Base-by-base conservation (phyloP, 2,113 vertebrate species). In the Cygnus atratus region DNA sequence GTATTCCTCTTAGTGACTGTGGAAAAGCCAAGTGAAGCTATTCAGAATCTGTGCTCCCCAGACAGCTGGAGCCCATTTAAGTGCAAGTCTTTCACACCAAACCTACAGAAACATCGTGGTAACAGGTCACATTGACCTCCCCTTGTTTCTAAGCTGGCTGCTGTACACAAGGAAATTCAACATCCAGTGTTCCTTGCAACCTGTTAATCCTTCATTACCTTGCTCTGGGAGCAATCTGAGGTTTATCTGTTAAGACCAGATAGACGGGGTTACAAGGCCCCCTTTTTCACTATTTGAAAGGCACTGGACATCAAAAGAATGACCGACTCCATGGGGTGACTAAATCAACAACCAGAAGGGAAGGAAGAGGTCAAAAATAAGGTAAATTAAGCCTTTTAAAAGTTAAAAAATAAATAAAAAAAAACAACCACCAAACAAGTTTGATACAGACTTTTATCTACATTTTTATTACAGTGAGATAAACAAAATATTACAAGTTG, bases 381-480 rank as follows among this genome's bases (percentile, higher is more conserved):
- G 54, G 20, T 12, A 74, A 90, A 83, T n/a, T 12, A 73, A 91
- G 14, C 21, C 59, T n/a, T 55, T 59, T 6, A 58, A 67, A 81
- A 65, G 48, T 37, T 19, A 14, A 28, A 76, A 24, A 44, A 29
- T 72, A 22, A 44, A 48, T n/a, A n/a, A 5, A 50, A 22, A 50
- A 52, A 21, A 48, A 39, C 48, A 29, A 43, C 62, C 11, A 50
- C 48, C 8, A 58, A 39, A 8, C 37, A 44, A 85, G 20, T 75
- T 79, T 46, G 58, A 92, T 78, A 59, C 15, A 84, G 57, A 71
- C 12, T 84, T 94, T 78, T 35, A 78, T 84, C 52, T 72, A 57
- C 5, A 68, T 75, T 80, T 94, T 95, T 93, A 95, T 92, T 94
- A 74, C 52, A 90, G 25, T 24, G 44, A 93, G 35, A 87, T 66